Evolutionary conservation across 92 coral and sea anemone genomes (phyloP), one percentile per base, ranked within the genome.

Genomic region (Nematostella vectensis): DNA sequence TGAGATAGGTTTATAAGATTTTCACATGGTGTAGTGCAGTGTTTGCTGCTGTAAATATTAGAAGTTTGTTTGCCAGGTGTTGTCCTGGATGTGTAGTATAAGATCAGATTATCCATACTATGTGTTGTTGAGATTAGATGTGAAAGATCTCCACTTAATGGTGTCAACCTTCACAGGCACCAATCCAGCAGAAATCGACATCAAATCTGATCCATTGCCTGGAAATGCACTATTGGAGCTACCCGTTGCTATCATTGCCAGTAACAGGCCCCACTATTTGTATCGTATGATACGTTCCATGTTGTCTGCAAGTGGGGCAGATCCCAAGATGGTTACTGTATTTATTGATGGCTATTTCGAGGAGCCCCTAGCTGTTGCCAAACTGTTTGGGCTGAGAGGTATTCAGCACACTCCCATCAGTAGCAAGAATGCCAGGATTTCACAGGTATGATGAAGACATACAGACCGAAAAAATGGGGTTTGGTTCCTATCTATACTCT

Each of bases 401-500:
- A 80, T 93, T 15, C 99, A 93, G 31, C 99, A 93, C 48, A 88
- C 89, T 2, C 99, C 99, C 1, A 75, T 93, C 25, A 93, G 99
- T 52, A 93, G 96, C 48, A 93, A 87, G 57, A 93, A 93, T 82
- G 99, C 99, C 58, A 78, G 99, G 63, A 93, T 93, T 29, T 86
- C 99, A 16, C 99, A 93, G 99, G 99, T 87, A 61, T 3, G 36
- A 52, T 4, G n/a, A n/a, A n/a, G n/a, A n/a, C n/a, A n/a, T n/a
- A n/a, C n/a, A n/a, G n/a, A n/a, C n/a, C n/a, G 8, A 1, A 22
- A n/a, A 4, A 2, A 10, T 4, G 13, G 6, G 15, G 54, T 11
- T 9, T 9, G 11, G 11, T 37, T n/a, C 44, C 44, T 37, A 27
- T 9, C 3, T 4, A 31, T 17, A 21, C 24, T n/a, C n/a, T n/a